Evolutionary conservation across 2,888 invertebrate species (phyloP), one percentile per base, ranked within the genome.

Genomic region (Lasius platythorax): DNA sequence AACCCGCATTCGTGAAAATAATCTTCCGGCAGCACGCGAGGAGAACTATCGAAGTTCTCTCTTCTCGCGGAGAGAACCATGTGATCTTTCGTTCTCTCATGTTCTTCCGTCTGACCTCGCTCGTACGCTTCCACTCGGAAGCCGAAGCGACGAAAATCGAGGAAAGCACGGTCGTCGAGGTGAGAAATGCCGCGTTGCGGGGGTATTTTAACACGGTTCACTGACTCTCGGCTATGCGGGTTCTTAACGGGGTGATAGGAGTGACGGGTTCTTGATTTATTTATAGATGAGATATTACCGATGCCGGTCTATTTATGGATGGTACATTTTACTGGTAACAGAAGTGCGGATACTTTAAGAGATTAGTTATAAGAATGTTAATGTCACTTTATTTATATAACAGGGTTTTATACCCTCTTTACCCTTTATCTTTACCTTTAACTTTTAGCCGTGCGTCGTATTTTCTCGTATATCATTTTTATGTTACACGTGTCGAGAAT

Each of bases 11-110:
- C 67, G 46, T 15, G 67, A 76, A 82, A 85, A 88, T 88, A 86
- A 89, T 86, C 74, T 78, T 64, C 40, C 75, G 61, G 56, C 58
- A 85, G 79, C 88, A 87, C 87, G 89, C 88, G 86, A 90, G 76
- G 12, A 87, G 58, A 30, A 46, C 23, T 43, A 23, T 40, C 72
- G 84, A 83, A 72, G 66, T 67, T 61, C 30, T 63, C 84, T 85
- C 61, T 61, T 46, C 61, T 63, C 58, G 28, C n/a, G 18, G 15
- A 15, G 58, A 58, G 28, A 40, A 53, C 30, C 15, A 23, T 23
- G 46, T 72, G 50, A 67, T 9, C 64, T 67, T 66, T 40, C 82
- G 63, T n/a, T 43, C 78, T 63, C 50, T 43, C 58, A 43, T 33
- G 82, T 40, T 63, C 82, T 79, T 74, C 76, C 82, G 76, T 70